These are phyloP conservation scores for Galerucella pusilla DNA, from an alignment of 2,888 invertebrate species.

Conservation along the genomic window DNA sequence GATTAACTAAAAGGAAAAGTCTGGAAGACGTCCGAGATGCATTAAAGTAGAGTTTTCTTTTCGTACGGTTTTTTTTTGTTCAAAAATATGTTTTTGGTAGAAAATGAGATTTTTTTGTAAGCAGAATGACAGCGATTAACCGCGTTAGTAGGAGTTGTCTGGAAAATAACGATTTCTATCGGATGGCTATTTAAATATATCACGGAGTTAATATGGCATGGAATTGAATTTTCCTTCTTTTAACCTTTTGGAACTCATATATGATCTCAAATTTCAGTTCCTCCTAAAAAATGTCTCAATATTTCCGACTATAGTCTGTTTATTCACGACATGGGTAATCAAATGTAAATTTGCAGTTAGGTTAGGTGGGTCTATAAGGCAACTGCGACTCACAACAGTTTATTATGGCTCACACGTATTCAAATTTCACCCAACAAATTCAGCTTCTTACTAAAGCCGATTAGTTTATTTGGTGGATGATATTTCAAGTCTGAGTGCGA, in stretches of 20 bases:
- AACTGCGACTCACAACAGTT: too few species aligned
- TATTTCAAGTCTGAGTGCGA: too few species aligned
- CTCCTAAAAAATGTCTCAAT: neutral
- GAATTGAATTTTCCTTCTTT: constrained; percentile 31
- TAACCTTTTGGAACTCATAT: neutral
- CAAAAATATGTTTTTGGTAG: constrained; percentile 28
- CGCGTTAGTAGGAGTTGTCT: constrained; percentile 34
- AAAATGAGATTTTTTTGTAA: constrained; percentile 19
- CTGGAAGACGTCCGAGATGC: constrained; percentile 6
- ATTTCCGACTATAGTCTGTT: too few species aligned
- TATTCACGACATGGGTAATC: too few species aligned
- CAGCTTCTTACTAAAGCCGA: too few species aligned
- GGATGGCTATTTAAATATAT: constrained; percentile 33
- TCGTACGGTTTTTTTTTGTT: constrained; percentile 4
- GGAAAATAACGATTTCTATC: constrained; percentile 35
- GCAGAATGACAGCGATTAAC: constrained; percentile 24
- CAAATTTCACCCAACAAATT: too few species aligned
- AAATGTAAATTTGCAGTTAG: too few species aligned
- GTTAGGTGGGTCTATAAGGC: too few species aligned
- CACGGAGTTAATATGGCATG: constrained; percentile 36
- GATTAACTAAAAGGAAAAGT: constrained; percentile 14
- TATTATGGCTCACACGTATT: too few species aligned
- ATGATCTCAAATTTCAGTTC: neutral
- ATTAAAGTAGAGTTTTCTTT: neutral
- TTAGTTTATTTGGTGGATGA: too few species aligned